These are phyloP conservation scores for Elgaria multicarinata DNA, from an alignment of 2,113 vertebrate genomes.

Conservation along the genomic window DNA sequence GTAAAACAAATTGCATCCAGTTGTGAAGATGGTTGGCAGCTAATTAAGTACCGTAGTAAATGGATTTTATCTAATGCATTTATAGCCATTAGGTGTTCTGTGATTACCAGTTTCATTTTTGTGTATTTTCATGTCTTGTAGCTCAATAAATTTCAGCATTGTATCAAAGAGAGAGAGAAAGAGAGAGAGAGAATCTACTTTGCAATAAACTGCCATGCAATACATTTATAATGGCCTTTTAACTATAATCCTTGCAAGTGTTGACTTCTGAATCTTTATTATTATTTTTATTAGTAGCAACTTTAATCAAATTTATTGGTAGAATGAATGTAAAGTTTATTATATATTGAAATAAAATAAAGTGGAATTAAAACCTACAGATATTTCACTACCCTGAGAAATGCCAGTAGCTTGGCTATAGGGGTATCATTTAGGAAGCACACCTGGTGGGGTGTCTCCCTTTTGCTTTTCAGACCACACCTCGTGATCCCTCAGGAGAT, in stretches of 20 bases:
- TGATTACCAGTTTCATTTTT: conserved; percentile 3
- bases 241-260: not conserved
- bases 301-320: not conserved
- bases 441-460: no score
- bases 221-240: not conserved
- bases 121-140: not conserved
- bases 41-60: conserved; percentile 41
- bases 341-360: conserved; percentile 17
- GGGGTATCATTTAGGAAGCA: not conserved
- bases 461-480: no score
- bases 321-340: not conserved
- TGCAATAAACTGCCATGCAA: conserved; percentile 20
- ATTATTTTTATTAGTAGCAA: not conserved
- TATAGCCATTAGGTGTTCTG: not conserved
- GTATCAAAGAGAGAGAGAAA: not conserved
- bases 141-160: not conserved
- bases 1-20: conserved; percentile 3
- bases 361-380: conserved; percentile 19
- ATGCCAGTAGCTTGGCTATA: not conserved
- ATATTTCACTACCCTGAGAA: not conserved
- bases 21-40: not conserved
- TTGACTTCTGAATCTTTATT: not conserved
- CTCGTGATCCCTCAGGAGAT: not conserved
- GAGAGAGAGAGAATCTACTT: not conserved
- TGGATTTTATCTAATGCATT: conserved; percentile 20